Evolutionary conservation across 2,113 vertebrate genomes (phyloP), one percentile per base, ranked within the genome.

Genomic region (Phyllostomus hastatus): DNA sequence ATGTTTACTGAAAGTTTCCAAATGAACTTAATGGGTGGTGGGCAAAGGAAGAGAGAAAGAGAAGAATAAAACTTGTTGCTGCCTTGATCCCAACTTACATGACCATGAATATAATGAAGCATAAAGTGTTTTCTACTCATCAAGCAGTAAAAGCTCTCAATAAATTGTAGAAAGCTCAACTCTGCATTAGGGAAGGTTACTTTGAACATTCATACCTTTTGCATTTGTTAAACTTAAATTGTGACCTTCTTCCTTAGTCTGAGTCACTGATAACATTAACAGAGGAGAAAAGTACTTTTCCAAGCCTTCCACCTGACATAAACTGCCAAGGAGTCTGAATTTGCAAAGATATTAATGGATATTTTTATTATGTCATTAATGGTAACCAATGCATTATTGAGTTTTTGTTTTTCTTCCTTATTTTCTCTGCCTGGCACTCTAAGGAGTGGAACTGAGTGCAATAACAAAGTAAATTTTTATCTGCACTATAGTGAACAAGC

Each of bases 351-450:
- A 33, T 20, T 94, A 96, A 94, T 86, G 67, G 75, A 20, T 70
- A 24, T 52, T 69, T 95, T 80, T 75, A 66, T 95, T 67, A 64
- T 64, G 41, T 83, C 85, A 90, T 87, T 94, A 96, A 87, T 94
- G 84, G 57, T 79, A 90, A 96, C 94, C 87, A 43, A 75, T 82
- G 81, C 73, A 64, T 83, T 87, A 57, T 46, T 54, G 89, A 38
- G 79, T 54, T 82, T 73, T 89, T 28, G 16, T 24, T 88, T 70
- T 35, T 50, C 64, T 80, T 93, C 64, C n/a, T 80, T 54, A 2
- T 94, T 92, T 95, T 69, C 48, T 43, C 57, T 76, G 28, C 19
- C n/a, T 78, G 52, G 50, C 22, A 17, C 75, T 35, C 9, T 22
- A 83, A 90, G 48, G 38, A 88, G 41, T 4, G 5, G 57, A 11